Evolutionary conservation across 2,888 invertebrate species (phyloP), one percentile per base, ranked within the genome.

Genomic region (Ochlodes sylvanus): DNA sequence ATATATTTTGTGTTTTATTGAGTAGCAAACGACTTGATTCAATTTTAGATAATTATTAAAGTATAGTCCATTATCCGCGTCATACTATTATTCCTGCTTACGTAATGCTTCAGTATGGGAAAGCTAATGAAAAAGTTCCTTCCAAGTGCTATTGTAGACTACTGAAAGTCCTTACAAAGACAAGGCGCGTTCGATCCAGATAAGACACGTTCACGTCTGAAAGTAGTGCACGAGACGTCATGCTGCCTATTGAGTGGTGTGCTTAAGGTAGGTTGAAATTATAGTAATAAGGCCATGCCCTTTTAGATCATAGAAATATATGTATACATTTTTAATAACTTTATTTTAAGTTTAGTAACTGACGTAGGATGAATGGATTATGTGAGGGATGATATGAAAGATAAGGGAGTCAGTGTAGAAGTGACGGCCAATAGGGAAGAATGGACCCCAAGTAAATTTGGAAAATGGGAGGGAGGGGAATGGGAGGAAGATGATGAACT

Each of bases 201-300:
- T 66, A 66, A 41, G 41, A 66, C 66, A 66, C 66, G 66, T 66
- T 54, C 17, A 15, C 56, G 14, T 17, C 12, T 42, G 10, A 60
- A 66, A 60, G 60, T 66, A 66, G 66, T 60, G 66, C 52, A 66
- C 17, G 42, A 60, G 60, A 60, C 42, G 19, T 60, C 42, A 58
- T 56, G 21, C 58, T 15, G 21, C 34, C 9, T 27, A 47, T 15
- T 21, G 10, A 50, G 64, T 63, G 17, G 63, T 19, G 38, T 56
- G 32, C 19, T 34, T 55, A 32, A 2, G 27, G 4, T 34, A 3
- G 32, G 6, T 17, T 34, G 7, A 56, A 38, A 12, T 19, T 2
- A 15, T 15, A n/a, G 9, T 21, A 12, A 32, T 10, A 27, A 47
- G 5, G 27, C 27, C 27, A 27, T 27, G 27, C 27, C 27, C 27